Evolutionary conservation across 2,797 vertebrate genomes (phyloP), one percentile per base, ranked within the genome.

Genomic region (Benthosema pterotum): DNA sequence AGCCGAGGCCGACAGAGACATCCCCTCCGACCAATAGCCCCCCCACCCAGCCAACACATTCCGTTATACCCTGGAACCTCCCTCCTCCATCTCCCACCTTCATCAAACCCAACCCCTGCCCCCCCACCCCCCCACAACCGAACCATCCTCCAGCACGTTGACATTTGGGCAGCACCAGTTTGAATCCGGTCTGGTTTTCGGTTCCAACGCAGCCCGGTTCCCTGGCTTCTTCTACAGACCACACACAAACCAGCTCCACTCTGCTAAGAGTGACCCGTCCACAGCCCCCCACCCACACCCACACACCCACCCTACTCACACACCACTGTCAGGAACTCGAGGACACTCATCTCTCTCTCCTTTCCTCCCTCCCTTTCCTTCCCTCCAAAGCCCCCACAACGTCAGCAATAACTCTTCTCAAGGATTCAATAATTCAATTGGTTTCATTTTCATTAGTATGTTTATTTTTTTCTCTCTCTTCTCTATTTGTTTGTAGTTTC

Each of bases 1-100:
- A 92, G 92, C 95, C 57, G 96, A 97, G 89, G 91, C 94, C 74
- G 96, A 97, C 94, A 97, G 95, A 96, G 96, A 97, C 89, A 93
- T 96, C 89, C 93, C 95, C 77, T 94, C 95, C 70, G 95, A 97
- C 92, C 96, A 97, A 92, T 97, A 96, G 93, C 94, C 91, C 87
- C 85, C 56, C 62, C 75, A 75, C 57, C 54, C 62, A 67, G 53
- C 87, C 83, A 86, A 84, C 90, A 93, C 93, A 94, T 94, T 93
- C 93, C 93, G 78, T 86, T 87, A 79, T 86, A 84, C 84, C 79
- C 86, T 86, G 84, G 88, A 89, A 78, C 83, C 83, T 65, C 62
- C 76, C 78, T 75, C 60, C 57, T 60, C 63, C 42, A 53, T 67
- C 72, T 62, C 50, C 59, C 73, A 52, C 56, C 32, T 32, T 32